These are phyloP conservation scores for Corythucha ciliata DNA, from an alignment of 2,888 invertebrate species.

Conservation along the genomic window DNA sequence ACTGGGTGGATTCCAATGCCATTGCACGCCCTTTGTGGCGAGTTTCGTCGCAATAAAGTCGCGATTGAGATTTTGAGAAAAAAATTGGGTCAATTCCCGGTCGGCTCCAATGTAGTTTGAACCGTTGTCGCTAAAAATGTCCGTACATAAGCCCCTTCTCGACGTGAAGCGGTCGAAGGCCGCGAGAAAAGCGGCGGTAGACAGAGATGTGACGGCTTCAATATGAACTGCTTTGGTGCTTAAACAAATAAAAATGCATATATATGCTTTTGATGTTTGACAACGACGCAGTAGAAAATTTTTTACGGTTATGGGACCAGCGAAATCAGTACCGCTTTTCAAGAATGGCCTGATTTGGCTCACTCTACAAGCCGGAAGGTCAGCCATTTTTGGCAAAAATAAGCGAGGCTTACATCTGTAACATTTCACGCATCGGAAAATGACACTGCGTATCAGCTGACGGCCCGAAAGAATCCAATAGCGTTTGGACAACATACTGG, in stretches of 20 bases:
- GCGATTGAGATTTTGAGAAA: slow-evolving; percentile 12
- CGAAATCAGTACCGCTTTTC: slow-evolving; percentile 38
- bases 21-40: slow-evolving; percentile 34
- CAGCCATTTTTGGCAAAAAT: slow-evolving; percentile 20
- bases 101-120: slow-evolving; percentile 39
- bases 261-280: slow-evolving; percentile 32
- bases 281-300: slow-evolving; percentile 26
- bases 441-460: slow-evolving; percentile 5
- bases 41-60: slow-evolving; percentile 33
- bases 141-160: slow-evolving; percentile 35
- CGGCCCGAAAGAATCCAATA: slow-evolving; percentile 17
- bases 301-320: slow-evolving; percentile 33
- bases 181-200: slow-evolving; percentile 37
- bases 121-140: slow-evolving; percentile 39
- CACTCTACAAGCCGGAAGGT: slow-evolving; percentile 23
- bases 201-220: slow-evolving; percentile 37
- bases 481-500: too few species aligned
- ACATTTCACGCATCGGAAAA: slow-evolving; percentile 19
- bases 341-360: slow-evolving; percentile 13
- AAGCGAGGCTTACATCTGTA: slow-evolving; percentile 15
- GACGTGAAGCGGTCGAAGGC: slow-evolving; percentile 37
- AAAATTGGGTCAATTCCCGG: slow-evolving; percentile 7
- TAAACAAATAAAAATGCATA: slow-evolving; percentile 37
- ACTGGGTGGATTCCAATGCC: slow-evolving; percentile 29
- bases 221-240: slow-evolving; percentile 37